Conservation (phyloP, 2,797 vertebrate genomes). For the Lacerta viridis region DNA sequence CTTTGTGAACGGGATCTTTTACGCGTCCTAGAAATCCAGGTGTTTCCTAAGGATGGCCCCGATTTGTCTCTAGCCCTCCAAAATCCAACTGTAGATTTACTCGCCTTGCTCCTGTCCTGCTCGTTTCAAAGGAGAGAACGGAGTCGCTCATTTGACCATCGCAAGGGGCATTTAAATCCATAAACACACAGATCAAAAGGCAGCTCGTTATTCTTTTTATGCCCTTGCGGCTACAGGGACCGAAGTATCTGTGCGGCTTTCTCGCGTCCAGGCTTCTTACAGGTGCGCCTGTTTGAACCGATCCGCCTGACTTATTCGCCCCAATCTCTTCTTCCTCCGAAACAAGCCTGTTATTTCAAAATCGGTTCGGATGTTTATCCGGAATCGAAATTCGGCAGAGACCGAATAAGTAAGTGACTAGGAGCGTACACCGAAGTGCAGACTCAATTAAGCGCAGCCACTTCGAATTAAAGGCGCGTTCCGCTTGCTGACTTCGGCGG, state of each 20-base stretch:
- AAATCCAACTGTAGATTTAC: neutral
- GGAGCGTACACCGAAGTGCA: too few relatives aligned
- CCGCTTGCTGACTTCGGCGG: too few relatives aligned
- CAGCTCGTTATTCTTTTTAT: constrained; percentile 66
- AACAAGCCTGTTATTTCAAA: neutral
- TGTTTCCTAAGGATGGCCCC: constrained; percentile 46
- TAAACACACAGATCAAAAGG: constrained; percentile 1
- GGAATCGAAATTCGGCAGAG: neutral
- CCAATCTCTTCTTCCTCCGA: neutral
- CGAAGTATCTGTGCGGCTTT: neutral
- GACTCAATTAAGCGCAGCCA: neutral
- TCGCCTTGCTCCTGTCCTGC: neutral
- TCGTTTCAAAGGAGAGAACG: too few relatives aligned
- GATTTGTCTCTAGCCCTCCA: constrained; percentile 39
- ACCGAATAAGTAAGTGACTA: too few relatives aligned
- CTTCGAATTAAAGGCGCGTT: neutral
- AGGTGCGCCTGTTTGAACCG: constrained; percentile 44
- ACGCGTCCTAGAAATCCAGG: constrained; percentile 43
- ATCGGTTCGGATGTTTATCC: neutral
- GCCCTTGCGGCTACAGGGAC: constrained; percentile 34
- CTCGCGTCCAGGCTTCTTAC: neutral
- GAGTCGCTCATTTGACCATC: neutral
- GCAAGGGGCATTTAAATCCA: too few relatives aligned
- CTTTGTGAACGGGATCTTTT: neutral
- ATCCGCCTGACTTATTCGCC: accelerated